phyloP scores from a whole-genome alignment of 2,797 vertebrate genomes.

The Sphenopsis melanotis region DNA sequence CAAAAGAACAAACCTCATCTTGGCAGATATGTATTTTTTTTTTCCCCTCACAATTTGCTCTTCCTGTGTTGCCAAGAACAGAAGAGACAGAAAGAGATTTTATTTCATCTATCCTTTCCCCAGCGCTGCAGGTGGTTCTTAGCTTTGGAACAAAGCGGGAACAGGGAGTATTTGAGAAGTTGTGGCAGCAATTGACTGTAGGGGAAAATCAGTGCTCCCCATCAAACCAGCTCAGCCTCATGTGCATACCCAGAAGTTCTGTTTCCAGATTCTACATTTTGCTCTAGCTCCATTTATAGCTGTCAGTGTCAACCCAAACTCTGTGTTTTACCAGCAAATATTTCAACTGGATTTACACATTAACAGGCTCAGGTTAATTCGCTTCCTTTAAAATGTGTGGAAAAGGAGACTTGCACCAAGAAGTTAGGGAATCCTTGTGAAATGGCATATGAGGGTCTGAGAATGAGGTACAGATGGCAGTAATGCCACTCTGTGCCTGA shows the following conservation, averaged over 20 bases:
- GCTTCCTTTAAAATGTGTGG: neutral
- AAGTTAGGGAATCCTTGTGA: neutral
- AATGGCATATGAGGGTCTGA: neutral
- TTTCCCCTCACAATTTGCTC: neutral
- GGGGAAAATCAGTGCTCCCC: neutral
- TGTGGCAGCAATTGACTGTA: neutral
- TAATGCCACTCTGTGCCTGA: fast-evolving
- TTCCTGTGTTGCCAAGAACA: neutral
- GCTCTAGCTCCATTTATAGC: neutral
- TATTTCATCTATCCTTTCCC: neutral
- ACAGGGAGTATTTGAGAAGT: neutral
- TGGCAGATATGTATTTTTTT: neutral
- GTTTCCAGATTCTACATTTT: neutral
- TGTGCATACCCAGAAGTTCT: neutral
- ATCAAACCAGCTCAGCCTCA: neutral
- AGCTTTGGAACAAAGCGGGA: neutral
- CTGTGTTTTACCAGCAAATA: neutral
- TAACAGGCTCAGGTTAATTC: neutral
- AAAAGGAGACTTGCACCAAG: neutral
- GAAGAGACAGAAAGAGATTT: neutral
- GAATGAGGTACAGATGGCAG: neutral
- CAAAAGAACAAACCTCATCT: neutral
- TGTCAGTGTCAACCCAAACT: neutral
- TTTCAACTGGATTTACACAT: neutral
- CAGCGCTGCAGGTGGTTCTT: neutral